Percentiles rank a stretch among this genome's conserved stretches.
phyloP scores from a whole-genome alignment of 2,113 vertebrate genomes.

The Rallus limicola region DNA sequence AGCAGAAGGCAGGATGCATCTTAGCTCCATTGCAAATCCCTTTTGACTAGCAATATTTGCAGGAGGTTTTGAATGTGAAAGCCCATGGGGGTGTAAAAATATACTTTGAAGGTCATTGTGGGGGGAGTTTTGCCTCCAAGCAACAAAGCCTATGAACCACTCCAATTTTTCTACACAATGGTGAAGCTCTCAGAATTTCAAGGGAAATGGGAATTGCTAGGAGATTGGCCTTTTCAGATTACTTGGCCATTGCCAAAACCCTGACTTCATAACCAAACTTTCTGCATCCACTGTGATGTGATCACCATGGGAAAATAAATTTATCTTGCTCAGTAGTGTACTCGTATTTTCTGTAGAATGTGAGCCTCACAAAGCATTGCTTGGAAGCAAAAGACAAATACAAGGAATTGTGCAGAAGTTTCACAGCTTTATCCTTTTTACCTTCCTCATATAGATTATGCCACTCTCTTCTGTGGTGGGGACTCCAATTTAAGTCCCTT shows the following conservation, averaged over 20 bases:
- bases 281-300: background rate
- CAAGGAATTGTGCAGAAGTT: background rate
- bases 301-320: background rate
- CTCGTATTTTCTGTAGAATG: background rate
- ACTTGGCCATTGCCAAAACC: background rate
- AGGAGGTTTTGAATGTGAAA: background rate
- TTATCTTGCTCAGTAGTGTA: background rate
- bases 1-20: background rate
- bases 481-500: background rate
- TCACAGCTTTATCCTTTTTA: background rate
- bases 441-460: background rate
- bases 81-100: background rate
- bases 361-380: background rate
- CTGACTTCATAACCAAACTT: background rate
- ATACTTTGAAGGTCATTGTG: background rate
- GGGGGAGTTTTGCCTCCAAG: constrained; percentile 6
- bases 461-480: background rate
- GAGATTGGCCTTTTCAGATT: background rate
- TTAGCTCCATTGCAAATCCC: background rate
- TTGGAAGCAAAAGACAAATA: constrained; percentile 3
- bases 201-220: background rate
- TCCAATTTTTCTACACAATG: background rate
- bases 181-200: background rate
- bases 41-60: background rate
- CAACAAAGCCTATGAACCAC: background rate